Percentiles rank a stretch among this genome's conserved stretches.
Conservation (phyloP, 2,888 invertebrate genomes). For the Gibbula magus region DNA sequence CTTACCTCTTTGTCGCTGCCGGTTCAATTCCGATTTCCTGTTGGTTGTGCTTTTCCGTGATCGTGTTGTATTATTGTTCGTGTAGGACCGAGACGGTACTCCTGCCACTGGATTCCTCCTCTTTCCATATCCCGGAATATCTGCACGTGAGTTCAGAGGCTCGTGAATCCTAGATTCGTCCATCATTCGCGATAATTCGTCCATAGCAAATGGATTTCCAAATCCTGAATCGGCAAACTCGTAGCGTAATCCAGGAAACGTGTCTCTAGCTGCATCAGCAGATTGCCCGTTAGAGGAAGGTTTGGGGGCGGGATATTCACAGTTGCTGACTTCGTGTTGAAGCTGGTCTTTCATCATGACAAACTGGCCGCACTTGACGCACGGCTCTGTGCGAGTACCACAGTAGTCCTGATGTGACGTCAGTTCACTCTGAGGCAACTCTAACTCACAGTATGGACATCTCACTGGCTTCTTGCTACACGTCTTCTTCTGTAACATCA, state of each 20-base stretch:
- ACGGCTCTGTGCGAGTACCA: slow-evolving; percentile 83
- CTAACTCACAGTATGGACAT: slow-evolving; percentile 83
- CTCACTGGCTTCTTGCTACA: slow-evolving; percentile 79
- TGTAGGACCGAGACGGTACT: not conserved
- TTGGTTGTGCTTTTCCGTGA: slow-evolving; percentile 37
- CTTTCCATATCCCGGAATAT: not conserved
- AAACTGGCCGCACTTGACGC: slow-evolving; percentile 82
- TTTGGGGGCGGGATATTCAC: slow-evolving; percentile 54
- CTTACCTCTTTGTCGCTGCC: slow-evolving; percentile 41
- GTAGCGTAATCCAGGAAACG: not conserved
- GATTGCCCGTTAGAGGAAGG: slow-evolving; percentile 19
- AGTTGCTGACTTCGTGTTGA: slow-evolving; percentile 79
- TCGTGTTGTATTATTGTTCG: slow-evolving; percentile 16
- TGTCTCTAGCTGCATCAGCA: not conserved
- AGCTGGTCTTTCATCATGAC: slow-evolving; percentile 84
- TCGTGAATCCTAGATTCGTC: slow-evolving; percentile 20
- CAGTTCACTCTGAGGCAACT: slow-evolving; percentile 80
- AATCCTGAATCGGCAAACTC: slow-evolving; percentile 15
- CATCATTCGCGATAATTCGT: slow-evolving; percentile 43
- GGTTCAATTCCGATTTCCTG: slow-evolving; percentile 51
- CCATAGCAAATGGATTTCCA: slow-evolving; percentile 42
- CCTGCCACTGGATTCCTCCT: not conserved
- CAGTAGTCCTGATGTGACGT: slow-evolving; percentile 83
- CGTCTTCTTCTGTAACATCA: slow-evolving; percentile 76
- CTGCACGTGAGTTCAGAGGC: not conserved